Base-by-base conservation (phyloP, 2,888 invertebrate genomes). In the Hyposoter dolosus region DNA sequence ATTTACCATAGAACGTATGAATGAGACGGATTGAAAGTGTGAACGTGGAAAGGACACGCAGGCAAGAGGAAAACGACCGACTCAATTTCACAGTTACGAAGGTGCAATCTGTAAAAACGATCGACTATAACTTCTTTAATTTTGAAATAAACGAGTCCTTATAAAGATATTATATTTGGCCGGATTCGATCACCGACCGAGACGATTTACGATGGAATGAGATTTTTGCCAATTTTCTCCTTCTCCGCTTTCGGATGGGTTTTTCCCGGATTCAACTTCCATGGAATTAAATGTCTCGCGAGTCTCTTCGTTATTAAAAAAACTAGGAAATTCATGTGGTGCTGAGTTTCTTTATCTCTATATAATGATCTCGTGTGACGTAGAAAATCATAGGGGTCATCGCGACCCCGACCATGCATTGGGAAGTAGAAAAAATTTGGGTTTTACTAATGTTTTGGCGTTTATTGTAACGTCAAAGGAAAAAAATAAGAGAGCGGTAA, bases 401-500 rank as follows among this genome's bases (percentile, higher is more conserved):
- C 12, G 23, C 28, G 23, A 28, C 56, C 10, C 56, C 12, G 56
- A 15, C 4, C 23, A 28, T 60, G 28, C 28, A 28, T 60, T 60
- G 12, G 28, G 15, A 12, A 12, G 28, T 28, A 28, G 4, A 23
- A 60, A 0, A 60, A 60, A 28, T 15, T 60, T 12, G 7, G 12
- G 56, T 28, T n/a, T n/a, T 12, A 28, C 15, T 12, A 28, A 40
- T 40, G 7, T 53, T 53, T 53, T 19, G 7, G 19, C 53, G 2
- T 50, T 50, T n/a, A n/a, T n/a, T n/a, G 50, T n/a, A 50, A 5
- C 50, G 79, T 81, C 71, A 79, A 79, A 65, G 71, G 43, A 32
- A 71, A n/a, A 63, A 45, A 45, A 45, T 68, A 75, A 74, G 35
- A 50, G 71, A 80, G 90, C 35, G 5, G 35, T 35, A 35, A 35